phyloP scores from a whole-genome alignment of 1,140 invertebrate genomes.

The Lethocerus indicus region DNA sequence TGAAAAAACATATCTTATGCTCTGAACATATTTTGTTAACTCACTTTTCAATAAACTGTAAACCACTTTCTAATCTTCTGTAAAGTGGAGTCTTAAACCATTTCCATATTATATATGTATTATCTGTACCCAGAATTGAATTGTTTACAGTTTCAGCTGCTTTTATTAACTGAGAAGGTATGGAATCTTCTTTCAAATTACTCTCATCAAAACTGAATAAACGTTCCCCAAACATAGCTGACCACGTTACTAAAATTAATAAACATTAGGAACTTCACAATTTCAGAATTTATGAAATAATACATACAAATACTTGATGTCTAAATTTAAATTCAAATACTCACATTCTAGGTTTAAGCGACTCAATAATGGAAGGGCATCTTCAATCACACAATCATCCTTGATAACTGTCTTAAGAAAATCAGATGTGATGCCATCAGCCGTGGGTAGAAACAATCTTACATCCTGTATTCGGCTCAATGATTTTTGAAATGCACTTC shows the following conservation, averaged over 20 bases:
- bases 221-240: conserved; percentile 44
- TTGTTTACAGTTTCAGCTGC: conserved; percentile 53
- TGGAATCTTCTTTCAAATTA: conserved; percentile 37
- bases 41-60: conserved; percentile 59
- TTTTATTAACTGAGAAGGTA: conserved; percentile 46
- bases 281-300: not conserved
- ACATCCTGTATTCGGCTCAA: conserved; percentile 54
- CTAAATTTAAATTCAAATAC: conserved; percentile 18
- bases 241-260: conserved; percentile 43
- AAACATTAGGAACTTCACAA: not conserved
- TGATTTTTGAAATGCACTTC: conserved; percentile 61
- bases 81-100: conserved; percentile 55
- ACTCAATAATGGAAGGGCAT: conserved; percentile 53
- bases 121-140: conserved; percentile 54
- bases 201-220: conserved; percentile 41
- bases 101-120: conserved; percentile 51
- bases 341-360: conserved; percentile 64
- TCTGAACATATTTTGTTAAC: not conserved
- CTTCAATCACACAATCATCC: conserved; percentile 17
- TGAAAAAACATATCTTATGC: not conserved
- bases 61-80: conserved; percentile 44
- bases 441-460: conserved; percentile 38
- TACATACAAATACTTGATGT: too few species aligned
- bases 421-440: conserved; percentile 44
- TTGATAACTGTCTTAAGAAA: conserved; percentile 32